Evolutionary conservation across 2,888 invertebrate genomes (phyloP), one percentile per base, ranked within the genome.

Genomic region (Sclerodermus sp.): DNA sequence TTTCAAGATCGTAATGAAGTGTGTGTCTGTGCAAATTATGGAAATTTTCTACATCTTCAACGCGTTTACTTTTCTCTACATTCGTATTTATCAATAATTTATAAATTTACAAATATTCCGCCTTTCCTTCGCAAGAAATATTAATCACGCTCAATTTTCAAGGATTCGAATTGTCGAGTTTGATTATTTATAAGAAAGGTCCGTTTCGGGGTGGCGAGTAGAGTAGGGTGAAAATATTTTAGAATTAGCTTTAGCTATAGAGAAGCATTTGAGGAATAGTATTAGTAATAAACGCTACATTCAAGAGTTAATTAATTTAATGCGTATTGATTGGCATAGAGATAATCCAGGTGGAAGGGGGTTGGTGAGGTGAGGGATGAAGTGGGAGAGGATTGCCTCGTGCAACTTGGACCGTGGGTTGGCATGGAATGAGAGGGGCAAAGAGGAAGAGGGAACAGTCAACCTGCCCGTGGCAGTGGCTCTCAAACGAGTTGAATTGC

Each of bases 381-480:
- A 23, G 8, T 23, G 23, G 23, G 23, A 23, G 23, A 23, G 23
- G 23, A 23, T 23, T 23, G 64, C 70, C 60, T 58, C 70, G 68
- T 71, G 73, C 72, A 71, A 70, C 70, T 60, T 52, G 68, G 70
- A 65, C 63, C 55, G 49, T 53, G 49, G 18, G 45, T 49, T 58
- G 23, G 23, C 8, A 54, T 58, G 56, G 57, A 45, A 51, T 48
- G 60, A 62, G 52, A 51, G 52, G 58, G 49, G 52, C 42, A 55
- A 54, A 47, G 41, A 53, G 63, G 56, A 54, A 54, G 55, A 62
- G 55, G 58, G 64, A 60, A 62, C 64, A 74, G 71, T 74, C 73
- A 71, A 76, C 73, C 73, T 74, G 74, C 72, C 72, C 66, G 63
- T 48, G 39, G 37, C 75, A 74, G 76, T 58, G 73, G 63, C 63